Base-by-base conservation (phyloP, 2,888 invertebrate species). In the Lydus trimaculatus region DNA sequence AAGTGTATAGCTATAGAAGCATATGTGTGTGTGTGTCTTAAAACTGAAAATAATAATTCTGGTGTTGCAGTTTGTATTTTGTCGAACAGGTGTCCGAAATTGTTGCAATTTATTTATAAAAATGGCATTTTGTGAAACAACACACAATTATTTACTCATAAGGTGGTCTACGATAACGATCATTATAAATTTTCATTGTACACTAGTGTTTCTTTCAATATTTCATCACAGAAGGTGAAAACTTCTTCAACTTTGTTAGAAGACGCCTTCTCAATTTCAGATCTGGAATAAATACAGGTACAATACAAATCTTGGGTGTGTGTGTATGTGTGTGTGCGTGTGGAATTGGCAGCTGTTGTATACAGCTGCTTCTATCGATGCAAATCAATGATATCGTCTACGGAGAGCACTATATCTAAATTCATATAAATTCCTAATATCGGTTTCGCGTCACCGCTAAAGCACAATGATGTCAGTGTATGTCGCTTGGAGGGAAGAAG, bases 341-440 rank as follows among this genome's bases (percentile, higher is more conserved):
- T 74, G 75, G 74, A 66, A 75, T 76, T 72, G 75, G 73, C 75
- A 75, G 72, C 70, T 72, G 72, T 65, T 70, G 69, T 71, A 71
- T 70, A 75, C 68, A 72, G 67, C 66, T 70, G 66, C 72, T 71
- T 75, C 74, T 76, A 76, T 76, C 74, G 74, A 73, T 73, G 73
- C 72, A 76, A 76, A 76, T 76, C 74, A 76, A 61, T 11, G 64
- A 36, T 48, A 61, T 31, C 58, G 33, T 71, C 65, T 63, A 60
- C 43, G 31, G 68, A 66, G 64, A 69, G 61, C 61, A 69, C 70
- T 69, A 69, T 70, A 62, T 67, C 69, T 68, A 67, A 65, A 70
- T 69, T 71, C 68, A 74, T 72, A 72, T 73, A 73, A 74, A 74
- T 70, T 73, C 66, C 66, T 72, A 73, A 74, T 74, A 73, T 73